Percentiles rank a stretch among this genome's conserved stretches.
Conservation (phyloP, 2,888 invertebrate genomes). For the Heliconius ethilla region DNA sequence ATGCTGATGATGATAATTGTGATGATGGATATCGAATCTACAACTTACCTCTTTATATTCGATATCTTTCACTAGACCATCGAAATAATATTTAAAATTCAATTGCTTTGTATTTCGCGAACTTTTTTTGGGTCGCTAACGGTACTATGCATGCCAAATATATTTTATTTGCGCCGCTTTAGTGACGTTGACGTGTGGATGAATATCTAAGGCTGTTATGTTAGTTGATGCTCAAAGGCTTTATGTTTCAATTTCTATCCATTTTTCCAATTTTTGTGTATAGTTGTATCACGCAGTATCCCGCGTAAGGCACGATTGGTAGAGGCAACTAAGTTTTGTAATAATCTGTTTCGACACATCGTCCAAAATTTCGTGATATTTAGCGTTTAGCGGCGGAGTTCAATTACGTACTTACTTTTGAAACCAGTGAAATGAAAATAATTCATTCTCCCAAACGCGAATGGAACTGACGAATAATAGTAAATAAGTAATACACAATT, state of each 20-base stretch:
- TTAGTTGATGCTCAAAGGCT: background rate
- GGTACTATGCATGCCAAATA: conserved; percentile 47
- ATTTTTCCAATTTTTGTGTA: background rate
- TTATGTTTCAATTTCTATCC: background rate
- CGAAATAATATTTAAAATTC: conserved; percentile 50
- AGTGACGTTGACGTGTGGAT: conserved; percentile 16
- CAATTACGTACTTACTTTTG: background rate
- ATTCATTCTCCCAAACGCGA: background rate
- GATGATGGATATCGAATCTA: background rate
- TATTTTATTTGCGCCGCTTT: conserved; percentile 36
- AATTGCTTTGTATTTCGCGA: conserved; percentile 45
- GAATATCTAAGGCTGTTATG: background rate
- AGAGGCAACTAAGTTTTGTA: background rate
- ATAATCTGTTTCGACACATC: background rate
- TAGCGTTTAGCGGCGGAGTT: background rate
- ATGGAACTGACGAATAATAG: background rate
- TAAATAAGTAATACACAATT: too few relatives aligned
- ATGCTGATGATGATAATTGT: background rate
- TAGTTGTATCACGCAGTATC: background rate
- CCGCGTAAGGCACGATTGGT: background rate
- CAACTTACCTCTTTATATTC: background rate
- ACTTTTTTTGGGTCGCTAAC: conserved; percentile 51
- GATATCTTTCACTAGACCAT: background rate
- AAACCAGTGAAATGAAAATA: background rate
- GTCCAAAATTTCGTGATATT: background rate